phyloP scores from a whole-genome alignment of 2,797 vertebrate genomes.

The Sebastes matsubarae region DNA sequence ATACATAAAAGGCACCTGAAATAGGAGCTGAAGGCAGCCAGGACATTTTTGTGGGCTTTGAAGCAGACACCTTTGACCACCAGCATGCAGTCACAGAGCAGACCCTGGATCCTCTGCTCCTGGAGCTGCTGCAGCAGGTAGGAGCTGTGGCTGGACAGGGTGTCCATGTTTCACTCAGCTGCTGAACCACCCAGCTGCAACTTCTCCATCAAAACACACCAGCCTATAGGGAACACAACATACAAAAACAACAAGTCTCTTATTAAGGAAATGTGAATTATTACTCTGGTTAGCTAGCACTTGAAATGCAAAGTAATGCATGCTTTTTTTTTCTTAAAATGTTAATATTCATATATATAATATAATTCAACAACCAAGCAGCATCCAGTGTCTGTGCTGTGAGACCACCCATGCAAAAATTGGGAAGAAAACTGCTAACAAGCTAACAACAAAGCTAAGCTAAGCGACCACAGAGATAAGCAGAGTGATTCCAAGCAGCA shows the following conservation, averaged over 20 bases:
- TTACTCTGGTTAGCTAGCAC: background rate
- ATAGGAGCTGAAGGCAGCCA: slow-evolving; percentile 96
- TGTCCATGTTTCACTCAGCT: slow-evolving; percentile 86
- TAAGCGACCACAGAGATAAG: background rate
- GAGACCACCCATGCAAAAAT: slow-evolving; percentile 82
- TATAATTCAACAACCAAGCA: slow-evolving; percentile 26
- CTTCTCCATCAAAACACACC: slow-evolving; percentile 27
- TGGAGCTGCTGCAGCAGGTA: slow-evolving; percentile 98
- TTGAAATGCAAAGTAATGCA: background rate
- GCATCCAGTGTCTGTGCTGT: slow-evolving; percentile 9
- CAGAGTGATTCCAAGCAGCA: accelerated
- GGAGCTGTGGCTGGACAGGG: slow-evolving; percentile 91
- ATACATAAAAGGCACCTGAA: slow-evolving; percentile 86
- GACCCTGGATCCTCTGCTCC: slow-evolving; percentile 96
- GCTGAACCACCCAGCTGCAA: background rate
- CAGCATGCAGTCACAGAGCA: slow-evolving; percentile 97
- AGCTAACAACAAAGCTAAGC: slow-evolving; percentile 30
- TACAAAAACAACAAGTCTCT: background rate
- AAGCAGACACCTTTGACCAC: slow-evolving; percentile 98
- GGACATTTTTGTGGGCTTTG: slow-evolving; percentile 98
- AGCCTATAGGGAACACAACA: slow-evolving; percentile 3
- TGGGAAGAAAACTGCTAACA: slow-evolving; percentile 33
- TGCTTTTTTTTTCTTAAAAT: background rate
- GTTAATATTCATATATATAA: background rate
- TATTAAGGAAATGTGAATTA: background rate